Base-by-base conservation (phyloP, 1,140 invertebrate species). In the Aplysia californica region DNA sequence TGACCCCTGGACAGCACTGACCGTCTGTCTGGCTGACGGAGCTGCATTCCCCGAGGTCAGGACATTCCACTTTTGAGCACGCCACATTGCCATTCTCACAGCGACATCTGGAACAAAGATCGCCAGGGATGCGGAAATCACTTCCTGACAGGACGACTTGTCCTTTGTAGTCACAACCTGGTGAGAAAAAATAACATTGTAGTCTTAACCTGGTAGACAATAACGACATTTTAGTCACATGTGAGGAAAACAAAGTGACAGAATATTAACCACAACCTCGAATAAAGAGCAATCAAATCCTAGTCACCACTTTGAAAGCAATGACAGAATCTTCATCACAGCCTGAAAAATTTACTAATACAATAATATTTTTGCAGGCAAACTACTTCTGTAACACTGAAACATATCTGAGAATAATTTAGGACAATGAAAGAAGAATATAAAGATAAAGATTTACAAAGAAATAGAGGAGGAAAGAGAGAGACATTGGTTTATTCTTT, bases 141-240 rank as follows among this genome's bases (percentile, higher is more conserved):
- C 76, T 75, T 26, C 83, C 82, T 33, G 77, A 80, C 3, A 73
- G 75, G 56, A 83, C 75, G 15, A 83, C 77, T 50, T 84, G 69
- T 36, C 80, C 84, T 35, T 83, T 55, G 77, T 85, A 88, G 31
- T 82, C 76, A 80, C 87, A 88, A 3, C 85, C 87, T 82, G 72
- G 79, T 80, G 58, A 31, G 74, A 80, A 21, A 69, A 20, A 77
- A 69, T 41, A 59, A 55, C 23, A n/a, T n/a, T n/a, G n/a, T n/a
- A n/a, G n/a, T n/a, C n/a, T n/a, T n/a, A n/a, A n/a, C n/a, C n/a
- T n/a, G n/a, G n/a, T n/a, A n/a, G n/a, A n/a, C n/a, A n/a, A n/a
- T n/a, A n/a, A n/a, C n/a, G n/a, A n/a, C n/a, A n/a, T n/a, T n/a
- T n/a, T n/a, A n/a, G n/a, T n/a, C n/a, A n/a, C n/a, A n/a, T n/a